Evolutionary conservation across 2,888 invertebrate species (phyloP), one percentile per base, ranked within the genome.

Genomic region (Muschampia plurimacula): DNA sequence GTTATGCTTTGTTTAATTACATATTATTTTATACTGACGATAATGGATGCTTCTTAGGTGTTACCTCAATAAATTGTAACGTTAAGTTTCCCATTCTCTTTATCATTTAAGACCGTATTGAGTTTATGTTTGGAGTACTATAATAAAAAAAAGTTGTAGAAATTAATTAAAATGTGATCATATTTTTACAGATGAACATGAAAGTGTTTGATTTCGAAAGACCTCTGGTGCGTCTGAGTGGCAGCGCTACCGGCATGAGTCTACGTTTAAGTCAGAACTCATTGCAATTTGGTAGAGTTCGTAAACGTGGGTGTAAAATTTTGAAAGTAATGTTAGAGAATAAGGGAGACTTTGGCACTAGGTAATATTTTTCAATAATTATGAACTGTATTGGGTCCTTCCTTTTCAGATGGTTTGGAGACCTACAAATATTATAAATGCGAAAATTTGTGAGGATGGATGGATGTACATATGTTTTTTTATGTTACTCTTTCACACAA

Each of bases 241-340:
- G 94, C 0, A 86, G 89, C 68, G 94, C 94, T 3, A 93, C 93
- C 0, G 93, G 22, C 22, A 22, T 22, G 22, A 22, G 22, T 22
- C 22, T 94, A 9, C 82, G 82, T 68, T 86, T 94, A 65, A 93
- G 89, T 76, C 92, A 92, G 77, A 89, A 88, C 75, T 92, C 93
- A 0, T 78, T 94, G 68, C 93, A 94, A 77, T 94, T 94, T 75
- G 94, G 93, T 6, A 86, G 91, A 71, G 92, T 94, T 57, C 88
- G 93, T 49, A 91, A 89, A 77, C 87, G 88, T 0, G 92, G 91
- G 0, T 89, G 89, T 79, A 94, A 91, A 79, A 87, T 89, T 79
- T 80, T 93, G 8, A 93, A 92, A 82, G 89, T 94, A 13, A 91
- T 93, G 93, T 82, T 94, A 39, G 77, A 84, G 41, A 94, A 94